Evolutionary conservation across 2,888 invertebrate genomes (phyloP).

Genomic region (Atethmia centrago): DNA sequence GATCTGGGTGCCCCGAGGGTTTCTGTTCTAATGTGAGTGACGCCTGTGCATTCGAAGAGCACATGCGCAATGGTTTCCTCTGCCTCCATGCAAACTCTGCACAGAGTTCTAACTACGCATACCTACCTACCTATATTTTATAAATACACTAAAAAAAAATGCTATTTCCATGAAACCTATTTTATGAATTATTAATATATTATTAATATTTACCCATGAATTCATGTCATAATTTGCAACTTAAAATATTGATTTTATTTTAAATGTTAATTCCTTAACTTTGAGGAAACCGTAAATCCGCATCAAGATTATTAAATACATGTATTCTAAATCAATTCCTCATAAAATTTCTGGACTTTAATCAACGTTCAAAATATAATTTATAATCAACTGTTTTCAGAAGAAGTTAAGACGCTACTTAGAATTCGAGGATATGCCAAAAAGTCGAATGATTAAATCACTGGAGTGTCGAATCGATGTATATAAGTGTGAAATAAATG

Average conservation of each 20-base stretch:
- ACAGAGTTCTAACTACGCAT: too few species aligned
- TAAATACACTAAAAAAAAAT: not conserved
- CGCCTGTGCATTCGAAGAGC: too few species aligned
- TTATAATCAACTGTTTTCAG: not conserved
- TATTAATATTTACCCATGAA: too few species aligned
- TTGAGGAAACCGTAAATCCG: not conserved
- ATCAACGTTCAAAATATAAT: slow-evolving; percentile 21
- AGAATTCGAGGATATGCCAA: slow-evolving; percentile 14
- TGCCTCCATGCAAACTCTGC: too few species aligned
- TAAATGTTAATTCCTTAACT: too few species aligned
- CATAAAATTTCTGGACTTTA: slow-evolving; percentile 2
- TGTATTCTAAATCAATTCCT: not conserved
- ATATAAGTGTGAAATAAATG: too few species aligned
- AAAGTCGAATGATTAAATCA: slow-evolving; percentile 15
- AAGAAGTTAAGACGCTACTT: too few species aligned
- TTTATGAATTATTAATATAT: too few species aligned
- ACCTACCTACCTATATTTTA: not conserved
- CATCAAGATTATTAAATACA: not conserved
- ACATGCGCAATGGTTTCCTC: too few species aligned
- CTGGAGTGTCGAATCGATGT: too few species aligned
- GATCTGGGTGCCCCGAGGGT: too few species aligned
- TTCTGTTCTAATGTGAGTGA: too few species aligned
- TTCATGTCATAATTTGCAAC: not conserved
- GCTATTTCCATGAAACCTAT: not conserved
- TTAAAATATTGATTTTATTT: not conserved